Evolutionary conservation across 2,113 vertebrate species (phyloP).

Genomic region (Crocuta crocuta): DNA sequence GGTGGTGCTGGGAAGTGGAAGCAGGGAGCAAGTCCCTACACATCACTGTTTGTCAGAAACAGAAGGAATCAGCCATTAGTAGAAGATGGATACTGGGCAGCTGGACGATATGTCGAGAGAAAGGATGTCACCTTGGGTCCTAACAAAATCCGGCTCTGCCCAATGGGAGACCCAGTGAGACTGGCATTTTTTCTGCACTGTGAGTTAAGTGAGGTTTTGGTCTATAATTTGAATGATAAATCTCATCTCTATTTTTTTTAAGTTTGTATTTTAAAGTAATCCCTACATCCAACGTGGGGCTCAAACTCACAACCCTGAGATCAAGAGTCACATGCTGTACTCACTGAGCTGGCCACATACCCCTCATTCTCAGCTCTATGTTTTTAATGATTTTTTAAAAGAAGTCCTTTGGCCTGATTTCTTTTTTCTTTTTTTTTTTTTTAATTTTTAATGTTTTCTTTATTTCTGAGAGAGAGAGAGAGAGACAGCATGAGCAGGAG

Average conservation of each 20-base stretch:
- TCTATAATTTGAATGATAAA: conserved; percentile 59
- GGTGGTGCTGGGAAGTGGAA: neutral
- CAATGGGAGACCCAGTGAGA: neutral
- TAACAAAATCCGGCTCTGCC: neutral
- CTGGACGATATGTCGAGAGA: neutral
- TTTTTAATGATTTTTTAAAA: conserved; percentile 58
- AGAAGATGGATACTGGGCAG: neutral
- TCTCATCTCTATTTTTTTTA: conserved; percentile 58
- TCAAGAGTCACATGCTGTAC: neutral
- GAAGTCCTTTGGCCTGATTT: conserved; percentile 67
- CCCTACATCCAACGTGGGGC: neutral
- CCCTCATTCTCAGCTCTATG: conserved; percentile 51
- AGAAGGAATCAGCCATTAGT: neutral
- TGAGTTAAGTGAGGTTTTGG: conserved; percentile 34
- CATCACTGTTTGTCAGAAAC: neutral
- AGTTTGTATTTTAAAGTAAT: neutral
- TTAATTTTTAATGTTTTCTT: too few species aligned
- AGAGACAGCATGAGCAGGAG: too few species aligned
- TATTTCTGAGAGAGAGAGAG: too few species aligned
- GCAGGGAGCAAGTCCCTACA: neutral
- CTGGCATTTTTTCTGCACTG: conserved; percentile 3
- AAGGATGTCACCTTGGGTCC: neutral
- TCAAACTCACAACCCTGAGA: neutral
- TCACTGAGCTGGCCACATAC: neutral
- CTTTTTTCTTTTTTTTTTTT: neutral